Evolutionary conservation across 2,888 invertebrate species (phyloP).

Genomic region (Epinotia bilunana): DNA sequence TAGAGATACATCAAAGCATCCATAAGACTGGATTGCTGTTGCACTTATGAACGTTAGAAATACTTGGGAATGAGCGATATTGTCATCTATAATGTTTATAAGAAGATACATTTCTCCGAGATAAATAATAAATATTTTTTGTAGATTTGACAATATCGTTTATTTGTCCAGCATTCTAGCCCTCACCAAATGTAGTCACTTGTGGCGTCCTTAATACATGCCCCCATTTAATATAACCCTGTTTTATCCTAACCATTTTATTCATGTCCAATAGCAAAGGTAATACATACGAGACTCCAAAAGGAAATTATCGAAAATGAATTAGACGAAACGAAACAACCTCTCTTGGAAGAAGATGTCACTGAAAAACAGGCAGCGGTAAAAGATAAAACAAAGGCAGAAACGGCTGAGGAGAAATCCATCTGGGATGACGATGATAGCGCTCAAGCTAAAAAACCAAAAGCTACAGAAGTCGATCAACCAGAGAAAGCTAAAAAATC

Average conservation of each 20-base stretch:
- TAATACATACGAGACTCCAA: constrained; percentile 79
- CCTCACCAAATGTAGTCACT: constrained; percentile 57
- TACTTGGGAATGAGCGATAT: constrained; percentile 51
- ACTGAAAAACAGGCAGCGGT: constrained; percentile 53
- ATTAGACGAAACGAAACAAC: constrained; percentile 70
- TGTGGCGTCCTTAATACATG: constrained; percentile 69
- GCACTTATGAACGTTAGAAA: constrained; percentile 59
- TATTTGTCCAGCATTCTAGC: constrained; percentile 50
- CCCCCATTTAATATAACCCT: constrained; percentile 55
- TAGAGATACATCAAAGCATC: constrained; percentile 70
- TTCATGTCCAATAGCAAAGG: constrained; percentile 78
- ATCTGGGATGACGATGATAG: constrained; percentile 68
- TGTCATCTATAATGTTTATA: background rate
- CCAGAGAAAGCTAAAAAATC: constrained; percentile 56
- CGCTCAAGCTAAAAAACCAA: constrained; percentile 56
- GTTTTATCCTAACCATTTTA: constrained; percentile 64
- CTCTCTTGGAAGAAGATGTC: constrained; percentile 59
- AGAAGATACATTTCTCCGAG: background rate
- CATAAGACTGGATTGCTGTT: constrained; percentile 74
- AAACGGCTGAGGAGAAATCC: constrained; percentile 53
- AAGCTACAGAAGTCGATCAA: constrained; percentile 55
- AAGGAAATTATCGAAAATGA: constrained; percentile 81
- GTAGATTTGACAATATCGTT: constrained; percentile 28
- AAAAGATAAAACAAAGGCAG: constrained; percentile 60
- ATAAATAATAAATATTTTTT: too few species aligned